Evolutionary conservation across 2,888 invertebrate genomes (phyloP).

Genomic region (Tipula lateralis): DNA sequence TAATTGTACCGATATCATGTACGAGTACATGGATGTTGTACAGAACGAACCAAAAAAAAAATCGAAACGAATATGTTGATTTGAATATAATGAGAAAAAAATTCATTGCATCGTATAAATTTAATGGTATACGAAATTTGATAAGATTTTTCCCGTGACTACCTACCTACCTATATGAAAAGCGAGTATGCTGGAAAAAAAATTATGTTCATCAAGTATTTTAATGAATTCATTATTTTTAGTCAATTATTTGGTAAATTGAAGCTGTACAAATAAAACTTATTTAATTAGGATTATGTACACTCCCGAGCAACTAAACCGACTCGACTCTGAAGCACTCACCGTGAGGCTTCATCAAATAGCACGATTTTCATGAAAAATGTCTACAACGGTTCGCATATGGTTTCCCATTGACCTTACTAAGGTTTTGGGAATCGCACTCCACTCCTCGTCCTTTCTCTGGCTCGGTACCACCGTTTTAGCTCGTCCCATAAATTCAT

Average conservation of each 20-base stretch:
- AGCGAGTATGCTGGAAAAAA: neutral
- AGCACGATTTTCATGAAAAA: too few relatives aligned
- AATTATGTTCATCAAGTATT: neutral
- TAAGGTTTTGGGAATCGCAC: too few relatives aligned
- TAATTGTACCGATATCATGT: neutral
- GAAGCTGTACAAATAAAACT: neutral
- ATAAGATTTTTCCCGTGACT: neutral
- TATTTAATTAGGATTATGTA: neutral
- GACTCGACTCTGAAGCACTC: too few relatives aligned
- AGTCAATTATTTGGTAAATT: neutral
- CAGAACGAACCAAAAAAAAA: neutral
- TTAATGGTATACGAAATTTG: neutral
- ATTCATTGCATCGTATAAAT: conserved; percentile 7
- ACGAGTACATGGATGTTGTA: neutral
- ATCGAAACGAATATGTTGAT: neutral
- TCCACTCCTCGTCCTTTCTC: too few relatives aligned
- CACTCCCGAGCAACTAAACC: too few relatives aligned
- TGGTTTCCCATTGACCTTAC: too few relatives aligned
- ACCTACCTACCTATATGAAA: neutral
- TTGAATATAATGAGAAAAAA: neutral
- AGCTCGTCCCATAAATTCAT: too few relatives aligned
- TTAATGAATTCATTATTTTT: neutral
- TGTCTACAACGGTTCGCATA: too few relatives aligned
- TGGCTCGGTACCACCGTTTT: too few relatives aligned
- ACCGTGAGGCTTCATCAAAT: too few relatives aligned